Base-by-base conservation (phyloP, 1,140 invertebrate genomes). In the Dufourea novaeangliae region DNA sequence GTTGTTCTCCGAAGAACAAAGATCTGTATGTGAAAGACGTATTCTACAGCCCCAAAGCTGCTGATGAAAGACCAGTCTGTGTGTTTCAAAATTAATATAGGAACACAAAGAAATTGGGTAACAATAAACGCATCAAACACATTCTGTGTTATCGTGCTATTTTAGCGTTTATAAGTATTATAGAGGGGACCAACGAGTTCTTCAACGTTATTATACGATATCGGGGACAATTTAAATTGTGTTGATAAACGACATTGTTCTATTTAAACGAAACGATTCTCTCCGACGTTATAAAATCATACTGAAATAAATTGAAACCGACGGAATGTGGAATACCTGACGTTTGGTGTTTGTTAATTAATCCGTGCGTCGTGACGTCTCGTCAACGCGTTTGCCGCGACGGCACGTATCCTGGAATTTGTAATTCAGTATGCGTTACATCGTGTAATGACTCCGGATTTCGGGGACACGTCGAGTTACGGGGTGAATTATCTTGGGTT, bases 281-380 rank as follows among this genome's bases (percentile, higher is more conserved):
- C 5, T 1, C 20, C 7, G 5, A 14, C 20, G 20, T 57, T n/a
- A 32, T 22, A 11, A 61, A 59, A 34, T 10, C 34, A 41, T 17
- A 20, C 29, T 1, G 17, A 52, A 10, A 63, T 20, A 37, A 52
- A 50, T 50, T 14, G 17, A 32, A 29, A 7, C 8, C 12, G 22
- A 0, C 3, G 22, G 20, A 11, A 37, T 32, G 3, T 1, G 1
- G 6, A 39, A 34, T 12, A 6, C 0, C 2, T 14, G 6, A 1
- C 25, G 22, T 12, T 29, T 3, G 32, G 37, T 27, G 27, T 52
- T 73, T 62, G 32, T 64, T 52, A 39, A 73, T 73, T 63, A 63
- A 52, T 39, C 20, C 1, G 22, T 20, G 34, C 17, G 29, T 10
- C 7, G 14, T 3, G n/a, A 46, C 10, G 10, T 4, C 5, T n/a